phyloP scores from a whole-genome alignment of 2,113 vertebrate genomes.

The Lipotes vexillifer region DNA sequence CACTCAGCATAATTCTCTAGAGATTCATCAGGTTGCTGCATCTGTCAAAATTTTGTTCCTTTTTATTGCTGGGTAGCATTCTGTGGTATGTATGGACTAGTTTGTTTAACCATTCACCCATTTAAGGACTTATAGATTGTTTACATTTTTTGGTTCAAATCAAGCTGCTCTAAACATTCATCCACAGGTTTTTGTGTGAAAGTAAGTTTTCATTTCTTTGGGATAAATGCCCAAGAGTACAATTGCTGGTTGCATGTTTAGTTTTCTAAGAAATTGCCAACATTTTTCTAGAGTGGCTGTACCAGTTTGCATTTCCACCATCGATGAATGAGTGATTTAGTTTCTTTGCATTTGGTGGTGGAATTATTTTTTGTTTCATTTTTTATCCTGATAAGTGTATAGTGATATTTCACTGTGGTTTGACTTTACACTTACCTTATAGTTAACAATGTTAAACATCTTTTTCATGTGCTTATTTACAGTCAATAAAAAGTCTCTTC shows the following conservation, averaged over 20 bases:
- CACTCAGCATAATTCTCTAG: background rate
- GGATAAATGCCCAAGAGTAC: background rate
- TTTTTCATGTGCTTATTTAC: background rate
- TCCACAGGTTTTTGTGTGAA: background rate
- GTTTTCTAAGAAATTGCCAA: background rate
- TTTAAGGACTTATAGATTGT: background rate
- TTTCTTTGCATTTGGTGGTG: background rate
- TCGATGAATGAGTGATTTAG: background rate
- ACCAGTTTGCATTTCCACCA: background rate
- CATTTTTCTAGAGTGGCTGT: background rate
- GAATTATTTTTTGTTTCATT: background rate
- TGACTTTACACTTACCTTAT: background rate
- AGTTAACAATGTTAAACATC: background rate
- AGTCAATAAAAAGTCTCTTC: background rate
- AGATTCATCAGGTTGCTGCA: background rate
- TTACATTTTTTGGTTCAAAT: background rate
- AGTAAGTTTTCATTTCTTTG: background rate
- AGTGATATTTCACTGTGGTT: background rate
- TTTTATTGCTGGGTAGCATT: background rate
- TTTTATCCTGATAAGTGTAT: background rate
- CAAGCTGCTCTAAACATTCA: background rate
- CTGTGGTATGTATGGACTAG: background rate
- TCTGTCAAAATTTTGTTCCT: background rate
- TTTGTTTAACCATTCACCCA: background rate
- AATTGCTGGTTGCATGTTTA: background rate